These are phyloP conservation scores for Papilio machaon DNA, from an alignment of 1,140 invertebrate genomes.

Conservation along the genomic window DNA sequence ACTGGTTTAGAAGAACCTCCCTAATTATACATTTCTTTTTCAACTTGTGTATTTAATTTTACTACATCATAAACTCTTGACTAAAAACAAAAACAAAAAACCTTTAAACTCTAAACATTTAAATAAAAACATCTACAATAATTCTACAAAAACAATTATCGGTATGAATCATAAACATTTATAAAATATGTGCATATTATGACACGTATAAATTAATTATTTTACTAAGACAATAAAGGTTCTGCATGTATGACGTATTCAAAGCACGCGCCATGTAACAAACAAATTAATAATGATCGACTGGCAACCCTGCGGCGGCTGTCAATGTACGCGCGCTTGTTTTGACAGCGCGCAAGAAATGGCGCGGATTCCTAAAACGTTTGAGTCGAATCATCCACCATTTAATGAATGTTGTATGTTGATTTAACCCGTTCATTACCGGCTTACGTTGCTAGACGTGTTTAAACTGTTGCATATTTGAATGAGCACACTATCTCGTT, in stretches of 20 bases:
- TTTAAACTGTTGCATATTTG: conserved; percentile 47
- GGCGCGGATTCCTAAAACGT: conserved; percentile 48
- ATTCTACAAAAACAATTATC: background rate
- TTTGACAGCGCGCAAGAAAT: conserved; percentile 52
- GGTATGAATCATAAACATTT: background rate
- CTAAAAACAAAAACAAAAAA: background rate
- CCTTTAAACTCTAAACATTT: background rate
- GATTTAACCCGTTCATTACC: conserved; percentile 48
- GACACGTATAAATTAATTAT: background rate
- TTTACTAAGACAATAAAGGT: background rate
- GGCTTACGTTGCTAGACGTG: conserved; percentile 49
- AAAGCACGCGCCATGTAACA: background rate
- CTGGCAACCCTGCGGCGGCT: conserved; percentile 43
- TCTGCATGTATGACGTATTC: background rate
- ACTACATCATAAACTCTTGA: no score
- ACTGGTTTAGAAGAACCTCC: no score
- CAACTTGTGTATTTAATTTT: no score
- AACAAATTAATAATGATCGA: background rate
- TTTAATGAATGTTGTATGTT: conserved; percentile 53
- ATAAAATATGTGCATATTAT: background rate
- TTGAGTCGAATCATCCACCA: conserved; percentile 44
- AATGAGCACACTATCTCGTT: conserved; percentile 48
- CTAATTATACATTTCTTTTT: no score
- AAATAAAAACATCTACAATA: background rate
- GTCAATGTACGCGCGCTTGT: conserved; percentile 52